Conservation (phyloP, 2,797 vertebrate species). For the Anabas testudineus region DNA sequence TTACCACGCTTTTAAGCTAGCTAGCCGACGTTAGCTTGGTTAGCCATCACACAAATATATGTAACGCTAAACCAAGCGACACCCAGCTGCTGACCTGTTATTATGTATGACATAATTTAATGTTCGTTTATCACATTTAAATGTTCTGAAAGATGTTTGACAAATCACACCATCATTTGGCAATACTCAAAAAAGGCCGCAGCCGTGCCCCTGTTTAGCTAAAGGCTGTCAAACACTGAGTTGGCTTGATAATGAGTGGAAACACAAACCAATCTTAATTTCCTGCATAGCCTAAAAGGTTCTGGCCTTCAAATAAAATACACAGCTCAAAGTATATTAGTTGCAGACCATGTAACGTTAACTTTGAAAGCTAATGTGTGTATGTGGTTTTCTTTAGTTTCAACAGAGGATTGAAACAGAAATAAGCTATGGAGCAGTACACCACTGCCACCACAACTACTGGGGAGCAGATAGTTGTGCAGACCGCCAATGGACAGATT, state of each 20-base stretch:
- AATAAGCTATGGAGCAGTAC: conserved; percentile 93
- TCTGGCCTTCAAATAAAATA: neutral
- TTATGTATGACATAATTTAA: accelerated
- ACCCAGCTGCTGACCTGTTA: neutral
- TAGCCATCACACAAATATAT: conserved; percentile 1
- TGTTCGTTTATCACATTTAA: neutral
- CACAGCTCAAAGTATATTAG: no score
- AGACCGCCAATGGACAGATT: conserved; percentile 92
- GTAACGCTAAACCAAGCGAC: conserved; percentile 18
- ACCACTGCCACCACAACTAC: conserved; percentile 89
- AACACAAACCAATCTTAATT: neutral
- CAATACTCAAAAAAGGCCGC: neutral
- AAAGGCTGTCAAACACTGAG: neutral
- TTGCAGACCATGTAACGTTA: neutral
- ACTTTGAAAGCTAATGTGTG: neutral
- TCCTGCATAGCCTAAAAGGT: accelerated
- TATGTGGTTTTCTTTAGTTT: conserved; percentile 28
- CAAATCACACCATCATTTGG: no score
- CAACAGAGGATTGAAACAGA: conserved; percentile 41
- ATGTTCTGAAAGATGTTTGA: neutral
- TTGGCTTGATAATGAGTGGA: neutral
- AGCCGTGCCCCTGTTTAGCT: neutral
- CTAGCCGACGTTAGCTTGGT: conserved; percentile 23
- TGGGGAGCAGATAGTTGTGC: conserved; percentile 97
- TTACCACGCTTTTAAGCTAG: conserved; percentile 40